Percentiles rank a stretch among this genome's conserved stretches.
Evolutionary conservation across 2,113 vertebrate species (phyloP).

Genomic region (Bujurquina vittata): DNA sequence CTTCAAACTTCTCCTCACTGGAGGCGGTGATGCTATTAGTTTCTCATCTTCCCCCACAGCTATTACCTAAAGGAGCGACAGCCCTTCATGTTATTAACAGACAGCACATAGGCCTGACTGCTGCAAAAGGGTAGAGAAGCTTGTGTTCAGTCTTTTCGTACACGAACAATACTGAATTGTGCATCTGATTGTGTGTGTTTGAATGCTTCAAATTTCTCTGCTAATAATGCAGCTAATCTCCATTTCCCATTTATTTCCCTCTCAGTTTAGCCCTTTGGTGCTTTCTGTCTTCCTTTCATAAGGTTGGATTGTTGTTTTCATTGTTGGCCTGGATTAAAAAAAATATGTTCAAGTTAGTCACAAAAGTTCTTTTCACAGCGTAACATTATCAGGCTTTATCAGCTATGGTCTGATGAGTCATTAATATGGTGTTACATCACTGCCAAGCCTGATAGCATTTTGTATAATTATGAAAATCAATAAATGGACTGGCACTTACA

Average conservation of each 20-base stretch:
- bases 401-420: background rate
- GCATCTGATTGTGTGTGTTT: background rate
- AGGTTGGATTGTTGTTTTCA: background rate
- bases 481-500: background rate
- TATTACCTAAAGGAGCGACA: constrained; percentile 7
- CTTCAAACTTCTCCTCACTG: constrained; percentile 62
- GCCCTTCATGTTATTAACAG: background rate
- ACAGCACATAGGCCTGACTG: background rate
- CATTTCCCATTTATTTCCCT: background rate
- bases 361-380: background rate
- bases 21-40: constrained; percentile 19
- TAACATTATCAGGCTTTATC: background rate
- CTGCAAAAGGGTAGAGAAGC: background rate
- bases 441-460: background rate
- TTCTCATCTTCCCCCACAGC: constrained; percentile 3
- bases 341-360: background rate
- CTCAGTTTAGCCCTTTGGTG: background rate
- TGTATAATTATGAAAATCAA: background rate
- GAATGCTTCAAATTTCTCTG: background rate
- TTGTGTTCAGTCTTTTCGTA: background rate
- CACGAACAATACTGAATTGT: background rate
- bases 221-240: background rate
- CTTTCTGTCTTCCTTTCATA: background rate
- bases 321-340: background rate
- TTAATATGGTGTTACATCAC: background rate